Base-by-base conservation (phyloP, 2,888 invertebrate genomes). In the Dryobota labecula region DNA sequence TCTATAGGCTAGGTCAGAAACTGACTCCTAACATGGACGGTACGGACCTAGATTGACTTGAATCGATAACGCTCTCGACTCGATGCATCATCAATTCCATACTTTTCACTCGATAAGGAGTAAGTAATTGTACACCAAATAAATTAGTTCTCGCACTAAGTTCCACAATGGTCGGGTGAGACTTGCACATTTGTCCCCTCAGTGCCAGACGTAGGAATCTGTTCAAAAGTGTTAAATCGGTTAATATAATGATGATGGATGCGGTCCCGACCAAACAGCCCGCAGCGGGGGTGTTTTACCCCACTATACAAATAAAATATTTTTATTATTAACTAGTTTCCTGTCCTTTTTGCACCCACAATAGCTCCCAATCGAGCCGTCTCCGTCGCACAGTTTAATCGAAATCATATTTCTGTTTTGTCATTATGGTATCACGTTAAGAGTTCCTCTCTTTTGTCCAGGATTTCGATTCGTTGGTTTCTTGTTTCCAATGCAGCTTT, bases 401-500 rank as follows among this genome's bases (percentile, higher is more conserved):
- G 95, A 95, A 95, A 96, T 95, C 93, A 95, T 95, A 95, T 96
- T 96, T 96, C 95, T 95, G 95, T 95, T 95, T 95, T 95, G 96
- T 96, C 95, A 96, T 96, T 96, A 95, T 95, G 91, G 94, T 94
- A 95, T 95, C 95, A 90, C 94, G 92, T 96, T 95, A 91, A 93
- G 91, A 94, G 94, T 94, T 94, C 94, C 94, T 94, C 93, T 94
- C 95, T 90, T 94, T 96, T 96, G 95, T 95, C 91, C 93, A 90
- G 89, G 87, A 90, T 92, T 94, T 92, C 86, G 91, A 92, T 91
- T 93, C 92, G 92, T 86, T 88, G 94, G 95, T 94, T 94, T 96
- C 96, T 95, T 92, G 93, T 96, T 95, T 93, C 95, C 88, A 93
- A 93, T 92, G 92, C 92, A 91, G 91, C 92, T 91, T 92, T 86